phyloP scores from a whole-genome alignment of 2,888 invertebrate species.

The Erynnis tages region DNA sequence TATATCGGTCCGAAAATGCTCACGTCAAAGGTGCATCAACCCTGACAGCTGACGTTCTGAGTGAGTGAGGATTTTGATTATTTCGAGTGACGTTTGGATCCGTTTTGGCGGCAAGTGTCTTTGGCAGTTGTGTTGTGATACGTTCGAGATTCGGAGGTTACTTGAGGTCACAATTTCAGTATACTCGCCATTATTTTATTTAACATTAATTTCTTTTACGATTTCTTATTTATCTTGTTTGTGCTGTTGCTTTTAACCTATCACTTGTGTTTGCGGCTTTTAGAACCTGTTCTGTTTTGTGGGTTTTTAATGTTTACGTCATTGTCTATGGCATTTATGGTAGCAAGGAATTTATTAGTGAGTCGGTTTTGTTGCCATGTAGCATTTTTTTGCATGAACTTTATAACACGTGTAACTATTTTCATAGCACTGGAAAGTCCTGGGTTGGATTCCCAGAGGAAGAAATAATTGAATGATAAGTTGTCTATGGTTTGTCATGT shows the following conservation, averaged over 20 bases:
- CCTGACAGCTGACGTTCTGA: conserved; percentile 51
- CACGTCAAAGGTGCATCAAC: conserved; percentile 54
- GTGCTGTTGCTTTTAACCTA: not conserved
- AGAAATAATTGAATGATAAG: too few species aligned
- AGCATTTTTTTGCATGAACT: too few species aligned
- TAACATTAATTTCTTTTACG: not conserved
- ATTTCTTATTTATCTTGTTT: not conserved
- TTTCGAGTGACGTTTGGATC: conserved; percentile 42
- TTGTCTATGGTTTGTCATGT: too few species aligned
- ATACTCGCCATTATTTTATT: not conserved
- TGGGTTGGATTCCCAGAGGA: too few species aligned
- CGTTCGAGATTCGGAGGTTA: conserved; percentile 15
- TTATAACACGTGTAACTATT: too few species aligned
- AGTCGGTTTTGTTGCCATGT: not conserved
- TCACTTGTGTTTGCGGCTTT: conserved; percentile 7
- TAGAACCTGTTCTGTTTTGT: conserved; percentile 2
- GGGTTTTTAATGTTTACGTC: not conserved
- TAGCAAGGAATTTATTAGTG: not conserved
- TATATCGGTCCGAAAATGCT: conserved; percentile 51
- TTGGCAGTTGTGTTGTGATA: conserved; percentile 39
- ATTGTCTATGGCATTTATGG: not conserved
- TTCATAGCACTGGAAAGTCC: too few species aligned
- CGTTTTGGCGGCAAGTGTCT: conserved; percentile 53
- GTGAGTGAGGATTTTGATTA: conserved; percentile 70
- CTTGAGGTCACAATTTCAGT: conserved; percentile 2